Conservation (phyloP, 2,113 vertebrate genomes). For the Clarias magur region DNA sequence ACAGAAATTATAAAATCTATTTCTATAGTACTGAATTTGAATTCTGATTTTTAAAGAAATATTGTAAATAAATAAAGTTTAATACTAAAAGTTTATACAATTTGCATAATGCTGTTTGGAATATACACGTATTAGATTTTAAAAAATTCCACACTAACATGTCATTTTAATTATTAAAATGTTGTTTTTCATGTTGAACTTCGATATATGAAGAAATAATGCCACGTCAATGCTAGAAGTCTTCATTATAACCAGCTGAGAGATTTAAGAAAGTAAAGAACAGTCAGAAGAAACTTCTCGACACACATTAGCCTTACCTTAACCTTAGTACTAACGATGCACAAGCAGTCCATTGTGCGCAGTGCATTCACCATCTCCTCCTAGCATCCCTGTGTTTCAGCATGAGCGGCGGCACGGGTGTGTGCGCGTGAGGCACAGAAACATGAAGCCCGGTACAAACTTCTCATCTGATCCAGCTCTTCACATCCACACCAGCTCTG, state of each 20-base stretch:
- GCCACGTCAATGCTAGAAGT: no score
- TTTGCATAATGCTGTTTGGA: not conserved
- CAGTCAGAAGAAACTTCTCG: not conserved
- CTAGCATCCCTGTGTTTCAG: slow-evolving; percentile 39
- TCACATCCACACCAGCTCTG: not conserved
- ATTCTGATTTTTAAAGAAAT: not conserved
- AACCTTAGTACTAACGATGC: slow-evolving; percentile 88
- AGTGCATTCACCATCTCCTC: slow-evolving; percentile 62
- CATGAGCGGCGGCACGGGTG: not conserved
- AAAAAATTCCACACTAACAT: not conserved
- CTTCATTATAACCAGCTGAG: not conserved
- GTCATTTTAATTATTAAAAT: not conserved
- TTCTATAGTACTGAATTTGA: not conserved
- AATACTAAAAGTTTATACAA: no score
- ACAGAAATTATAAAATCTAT: not conserved
- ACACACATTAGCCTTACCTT: slow-evolving; percentile 53
- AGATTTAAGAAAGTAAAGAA: no score
- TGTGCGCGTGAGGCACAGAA: not conserved
- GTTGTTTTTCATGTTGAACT: not conserved
- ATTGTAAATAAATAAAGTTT: no score
- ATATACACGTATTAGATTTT: not conserved
- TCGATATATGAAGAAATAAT: not conserved
- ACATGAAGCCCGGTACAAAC: slow-evolving; percentile 39
- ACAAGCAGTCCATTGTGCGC: slow-evolving; percentile 82
- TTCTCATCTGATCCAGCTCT: slow-evolving; percentile 23